Percentiles rank a stretch among this genome's conserved stretches.
Conservation (phyloP, 1,140 invertebrate genomes). For the Drosophila ficusphila region DNA sequence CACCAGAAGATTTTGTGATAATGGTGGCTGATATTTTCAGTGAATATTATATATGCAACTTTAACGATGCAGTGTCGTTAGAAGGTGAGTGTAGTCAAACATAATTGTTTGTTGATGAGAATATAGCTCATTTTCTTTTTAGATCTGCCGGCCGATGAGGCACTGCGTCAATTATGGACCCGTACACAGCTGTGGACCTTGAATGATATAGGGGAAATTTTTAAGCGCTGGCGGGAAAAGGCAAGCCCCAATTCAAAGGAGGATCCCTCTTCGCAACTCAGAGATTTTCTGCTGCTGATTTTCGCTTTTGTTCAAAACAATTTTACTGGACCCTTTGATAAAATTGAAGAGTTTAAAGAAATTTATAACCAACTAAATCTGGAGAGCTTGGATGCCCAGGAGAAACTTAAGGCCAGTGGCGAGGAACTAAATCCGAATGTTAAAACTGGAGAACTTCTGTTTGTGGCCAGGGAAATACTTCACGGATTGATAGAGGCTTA, state of each 20-base stretch:
- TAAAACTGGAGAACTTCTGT: slow-evolving; percentile 87
- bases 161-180: slow-evolving; percentile 47
- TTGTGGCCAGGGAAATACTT: slow-evolving; percentile 88
- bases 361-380: slow-evolving; percentile 31
- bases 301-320: slow-evolving; percentile 92
- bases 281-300: slow-evolving; percentile 84
- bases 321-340: slow-evolving; percentile 90
- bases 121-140: neutral
- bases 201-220: slow-evolving; percentile 21
- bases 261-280: slow-evolving; percentile 9
- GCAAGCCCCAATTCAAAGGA: neutral
- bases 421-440: slow-evolving; percentile 89
- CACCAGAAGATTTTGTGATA: slow-evolving; percentile 13
- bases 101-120: no score
- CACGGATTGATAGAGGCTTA: slow-evolving; percentile 84
- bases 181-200: slow-evolving; percentile 50
- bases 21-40: slow-evolving; percentile 55
- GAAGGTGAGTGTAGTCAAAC: slow-evolving; percentile 17
- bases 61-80: slow-evolving; percentile 44
- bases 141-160: slow-evolving; percentile 41
- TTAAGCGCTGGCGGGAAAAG: slow-evolving; percentile 32
- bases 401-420: slow-evolving; percentile 85
- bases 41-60: slow-evolving; percentile 66
- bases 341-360: slow-evolving; percentile 43
- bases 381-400: slow-evolving; percentile 8